These are phyloP conservation scores for Dolichallabes microphthalmus DNA, from an alignment of 2,113 vertebrate species.

Conservation along the genomic window DNA sequence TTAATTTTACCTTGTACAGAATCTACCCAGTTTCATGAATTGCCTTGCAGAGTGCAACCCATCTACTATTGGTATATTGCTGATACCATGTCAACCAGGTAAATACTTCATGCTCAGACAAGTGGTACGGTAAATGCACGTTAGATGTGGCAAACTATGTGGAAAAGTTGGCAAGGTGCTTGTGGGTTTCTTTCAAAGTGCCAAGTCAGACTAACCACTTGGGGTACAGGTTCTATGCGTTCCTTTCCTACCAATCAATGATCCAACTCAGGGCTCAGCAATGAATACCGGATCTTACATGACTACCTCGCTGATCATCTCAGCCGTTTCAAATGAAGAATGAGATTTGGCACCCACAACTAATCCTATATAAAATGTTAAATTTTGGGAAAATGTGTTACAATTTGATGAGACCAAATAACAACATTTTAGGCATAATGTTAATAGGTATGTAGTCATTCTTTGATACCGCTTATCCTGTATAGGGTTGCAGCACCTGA, in stretches of 20 bases:
- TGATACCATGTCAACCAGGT: not conserved
- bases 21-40: not conserved
- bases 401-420: not conserved
- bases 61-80: not conserved
- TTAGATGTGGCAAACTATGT: not conserved
- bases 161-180: not conserved
- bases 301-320: not conserved
- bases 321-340: not conserved
- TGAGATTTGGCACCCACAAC: not conserved
- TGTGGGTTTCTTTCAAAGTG: not conserved
- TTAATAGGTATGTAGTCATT: not conserved
- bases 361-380: not conserved
- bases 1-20: not conserved
- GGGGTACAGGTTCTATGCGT: not conserved
- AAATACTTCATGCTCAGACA: not conserved
- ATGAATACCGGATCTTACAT: not conserved
- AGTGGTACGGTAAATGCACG: not conserved
- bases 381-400: not conserved
- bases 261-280: not conserved
- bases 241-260: not conserved
- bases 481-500: too few species aligned
- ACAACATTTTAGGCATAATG: not conserved
- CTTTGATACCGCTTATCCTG: too few species aligned
- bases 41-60: not conserved
- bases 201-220: not conserved